Base-by-base conservation (phyloP, 2,113 vertebrate genomes). In the Turnix velox region DNA sequence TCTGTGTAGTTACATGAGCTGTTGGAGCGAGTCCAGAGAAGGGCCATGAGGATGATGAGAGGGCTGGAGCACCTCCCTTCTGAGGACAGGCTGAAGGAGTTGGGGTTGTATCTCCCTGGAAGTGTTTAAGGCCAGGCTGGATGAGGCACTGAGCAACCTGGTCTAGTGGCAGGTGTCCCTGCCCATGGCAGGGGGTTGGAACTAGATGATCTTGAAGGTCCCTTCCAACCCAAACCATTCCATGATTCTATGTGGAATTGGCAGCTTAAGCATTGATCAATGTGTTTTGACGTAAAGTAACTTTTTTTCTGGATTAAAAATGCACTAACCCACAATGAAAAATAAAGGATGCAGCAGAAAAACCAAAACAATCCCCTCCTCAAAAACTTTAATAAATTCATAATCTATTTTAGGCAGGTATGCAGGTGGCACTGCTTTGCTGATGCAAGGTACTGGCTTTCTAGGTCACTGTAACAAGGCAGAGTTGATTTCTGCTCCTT, bases 391-490 rank as follows among this genome's bases (percentile, higher is more conserved):
- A 81, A 87, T 94, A 94, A 91, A 94, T 75, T 89, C 69, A 94
- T 92, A 73, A 82, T 95, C 73, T 92, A 78, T 4, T 91, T 87
- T 61, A 84, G 78, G 74, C 71, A 79, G 71, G 84, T 79, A 54
- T 2, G 31, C 94, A 94, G 87, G 93, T 92, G 81, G 81, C 68
- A 72, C 78, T 39, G 74, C 92, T 92, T 78, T 95, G 94, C 94
- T 94, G 93, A 95, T 91, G 91, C 52, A 92, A 91, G 74, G 66
- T 82, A 42, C 4, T 78, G 84, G 57, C 48, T 95, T 92, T 95
- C 81, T 79, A 87, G 93, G 91, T 84, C 89, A 91, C 74, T 75
- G 84, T 91, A 92, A 95, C 49, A 87, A 95, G 66, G 78, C 81
- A 91, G 76, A 71, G 54, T 48, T 55, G 57, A 72, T 82, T 95